A percentile compares a stretch with the other conserved stretches of the same genome.
Evolutionary conservation across 1,140 invertebrate species (phyloP).

Genomic region (Orius insidiosus): DNA sequence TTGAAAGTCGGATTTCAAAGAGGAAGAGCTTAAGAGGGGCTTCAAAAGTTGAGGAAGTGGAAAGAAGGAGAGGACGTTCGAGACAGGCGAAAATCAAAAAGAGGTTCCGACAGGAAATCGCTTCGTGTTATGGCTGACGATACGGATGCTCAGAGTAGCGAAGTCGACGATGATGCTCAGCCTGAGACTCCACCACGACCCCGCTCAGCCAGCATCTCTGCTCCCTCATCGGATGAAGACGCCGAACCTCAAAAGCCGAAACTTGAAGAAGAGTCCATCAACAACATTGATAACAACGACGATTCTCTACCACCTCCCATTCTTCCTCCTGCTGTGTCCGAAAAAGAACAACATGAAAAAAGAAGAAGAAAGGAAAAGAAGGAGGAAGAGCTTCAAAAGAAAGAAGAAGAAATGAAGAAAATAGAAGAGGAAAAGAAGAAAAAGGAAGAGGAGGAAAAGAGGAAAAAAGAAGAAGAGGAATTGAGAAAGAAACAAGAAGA

Average conservation of each 20-base stretch:
- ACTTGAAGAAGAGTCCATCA: background rate
- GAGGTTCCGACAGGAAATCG: background rate
- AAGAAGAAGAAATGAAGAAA: background rate
- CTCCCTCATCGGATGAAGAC: too few relatives aligned
- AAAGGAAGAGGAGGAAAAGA: background rate
- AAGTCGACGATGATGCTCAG: background rate
- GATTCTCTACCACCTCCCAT: background rate
- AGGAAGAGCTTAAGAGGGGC: background rate
- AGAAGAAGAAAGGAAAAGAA: too few relatives aligned
- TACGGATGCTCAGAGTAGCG: background rate
- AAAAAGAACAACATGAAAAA: constrained; percentile 3
- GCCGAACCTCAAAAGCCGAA: background rate
- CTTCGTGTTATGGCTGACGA: background rate
- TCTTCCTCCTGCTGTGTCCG: background rate
- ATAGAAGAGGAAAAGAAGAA: constrained; percentile 7
- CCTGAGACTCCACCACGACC: background rate
- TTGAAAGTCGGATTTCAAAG: too few relatives aligned
- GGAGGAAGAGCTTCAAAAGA: background rate
- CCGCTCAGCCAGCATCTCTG: background rate
- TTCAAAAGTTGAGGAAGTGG: background rate
- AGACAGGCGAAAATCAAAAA: background rate
- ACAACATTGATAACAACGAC: background rate
- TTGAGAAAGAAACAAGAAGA: background rate
- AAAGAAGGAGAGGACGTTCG: background rate
- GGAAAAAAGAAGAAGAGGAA: background rate